Evolutionary conservation across 2,888 invertebrate species (phyloP), one percentile per base, ranked within the genome.

Genomic region (Nudaria mundana): DNA sequence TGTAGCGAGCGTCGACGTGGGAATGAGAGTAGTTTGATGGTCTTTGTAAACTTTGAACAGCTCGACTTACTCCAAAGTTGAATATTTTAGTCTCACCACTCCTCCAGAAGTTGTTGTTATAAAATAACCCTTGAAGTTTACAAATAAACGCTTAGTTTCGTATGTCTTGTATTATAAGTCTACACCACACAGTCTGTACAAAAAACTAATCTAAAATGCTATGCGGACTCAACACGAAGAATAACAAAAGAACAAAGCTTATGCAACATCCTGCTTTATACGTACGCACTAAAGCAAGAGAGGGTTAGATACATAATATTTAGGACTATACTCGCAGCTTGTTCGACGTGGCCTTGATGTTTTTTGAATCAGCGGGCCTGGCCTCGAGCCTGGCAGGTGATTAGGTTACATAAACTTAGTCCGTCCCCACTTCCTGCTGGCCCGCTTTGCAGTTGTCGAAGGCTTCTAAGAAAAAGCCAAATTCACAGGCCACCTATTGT

Each of bases 341-440:
- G 81, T 68, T 68, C 74, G 75, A 53, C 56, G 64, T 83, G 76
- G 73, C 87, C 87, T 87, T 87, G 85, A 76, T 84, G 84, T 85
- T 82, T 86, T 83, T 73, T 77, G 70, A 76, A 75, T 66, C 63
- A 62, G 57, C 66, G 66, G 62, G 63, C 46, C 68, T 81, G 81
- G 78, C 83, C 84, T 81, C 80, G 80, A 76, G 69, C 71, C 44
- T 56, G 76, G 83, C 86, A 88, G 88, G 87, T 88, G 88, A 88
- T 88, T 88, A 84, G 81, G 84, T 88, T 88, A 87, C 87, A 86
- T 86, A 87, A 86, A 84, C 84, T 84, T 76, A 80, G 80, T 67
- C 78, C 81, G 76, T 77, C 85, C 83, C 85, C 71, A 85, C 84
- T 88, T 87, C 87, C 88, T 86, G 85, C 78, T 81, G 73, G 76